Percentiles rank a stretch among this genome's conserved stretches.
Evolutionary conservation across 2,797 vertebrate species (phyloP).

Genomic region (Petrocephalus sullivani): DNA sequence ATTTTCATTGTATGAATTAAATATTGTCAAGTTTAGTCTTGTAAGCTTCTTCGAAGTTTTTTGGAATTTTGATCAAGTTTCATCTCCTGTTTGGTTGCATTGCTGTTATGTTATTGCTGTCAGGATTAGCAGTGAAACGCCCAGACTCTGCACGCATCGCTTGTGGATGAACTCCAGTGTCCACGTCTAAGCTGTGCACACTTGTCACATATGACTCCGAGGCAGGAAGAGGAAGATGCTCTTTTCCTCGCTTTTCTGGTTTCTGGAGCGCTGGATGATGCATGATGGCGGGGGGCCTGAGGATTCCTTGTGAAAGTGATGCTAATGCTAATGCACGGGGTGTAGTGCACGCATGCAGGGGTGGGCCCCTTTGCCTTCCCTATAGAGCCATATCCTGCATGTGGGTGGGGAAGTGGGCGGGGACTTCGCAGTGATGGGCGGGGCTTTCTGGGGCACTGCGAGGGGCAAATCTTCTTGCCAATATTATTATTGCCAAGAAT

Average conservation of each 20-base stretch:
- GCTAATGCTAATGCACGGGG: background rate
- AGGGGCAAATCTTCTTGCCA: background rate
- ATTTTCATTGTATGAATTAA: constrained; percentile 26
- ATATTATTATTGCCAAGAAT: background rate
- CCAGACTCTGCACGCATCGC: background rate
- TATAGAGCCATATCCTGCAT: background rate
- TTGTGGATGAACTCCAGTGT: background rate
- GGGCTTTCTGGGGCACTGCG: background rate
- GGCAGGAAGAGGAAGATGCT: no score
- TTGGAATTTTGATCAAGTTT: constrained; percentile 18
- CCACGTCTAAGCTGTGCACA: background rate
- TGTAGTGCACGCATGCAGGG: background rate
- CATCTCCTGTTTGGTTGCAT: background rate
- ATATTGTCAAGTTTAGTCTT: constrained; percentile 22
- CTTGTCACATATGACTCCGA: background rate
- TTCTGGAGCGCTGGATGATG: background rate
- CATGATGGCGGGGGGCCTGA: background rate
- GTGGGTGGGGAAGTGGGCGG: background rate
- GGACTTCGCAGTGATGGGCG: background rate
- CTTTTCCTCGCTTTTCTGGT: no score
- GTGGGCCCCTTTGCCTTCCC: background rate
- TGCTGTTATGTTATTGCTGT: background rate
- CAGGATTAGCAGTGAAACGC: background rate
- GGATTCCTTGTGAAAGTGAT: background rate
- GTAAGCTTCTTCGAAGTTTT: constrained; percentile 17